Percentiles rank a stretch among this genome's conserved stretches.
phyloP scores from a whole-genome alignment of 2,113 vertebrate species.

The Channa argus region DNA sequence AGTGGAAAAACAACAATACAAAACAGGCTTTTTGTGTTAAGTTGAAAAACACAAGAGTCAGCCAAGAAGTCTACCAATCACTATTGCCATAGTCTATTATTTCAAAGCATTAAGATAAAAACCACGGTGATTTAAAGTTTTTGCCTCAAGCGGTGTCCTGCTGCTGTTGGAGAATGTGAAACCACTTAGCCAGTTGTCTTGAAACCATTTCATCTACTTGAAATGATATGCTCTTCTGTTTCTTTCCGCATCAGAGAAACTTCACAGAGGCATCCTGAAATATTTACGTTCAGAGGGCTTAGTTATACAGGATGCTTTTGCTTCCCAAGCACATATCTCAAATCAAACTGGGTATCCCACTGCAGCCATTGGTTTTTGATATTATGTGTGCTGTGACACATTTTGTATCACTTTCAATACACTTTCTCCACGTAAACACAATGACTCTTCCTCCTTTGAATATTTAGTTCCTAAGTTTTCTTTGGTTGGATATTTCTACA shows the following conservation, averaged over 20 bases:
- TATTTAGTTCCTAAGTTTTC: slow-evolving; percentile 25
- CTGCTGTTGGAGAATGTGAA: slow-evolving; percentile 60
- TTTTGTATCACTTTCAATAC: slow-evolving; percentile 38
- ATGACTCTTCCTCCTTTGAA: slow-evolving; percentile 32
- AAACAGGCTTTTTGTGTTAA: slow-evolving; percentile 28
- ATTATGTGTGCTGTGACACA: neutral
- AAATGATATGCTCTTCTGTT: slow-evolving; percentile 19
- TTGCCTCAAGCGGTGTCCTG: slow-evolving; percentile 49
- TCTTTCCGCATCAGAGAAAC: slow-evolving; percentile 36
- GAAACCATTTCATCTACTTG: slow-evolving; percentile 44
- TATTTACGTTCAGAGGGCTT: slow-evolving; percentile 12
- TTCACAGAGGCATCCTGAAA: slow-evolving; percentile 39
- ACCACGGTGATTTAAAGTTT: slow-evolving; percentile 43
- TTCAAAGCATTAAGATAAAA: slow-evolving; percentile 59
- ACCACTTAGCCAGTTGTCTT: slow-evolving; percentile 54
- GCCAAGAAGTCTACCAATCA: slow-evolving; percentile 16
- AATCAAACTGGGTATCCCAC: slow-evolving; percentile 21
- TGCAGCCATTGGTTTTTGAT: slow-evolving; percentile 14
- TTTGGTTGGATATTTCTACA: slow-evolving; percentile 24
- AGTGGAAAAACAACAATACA: neutral
- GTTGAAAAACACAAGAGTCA: slow-evolving; percentile 18
- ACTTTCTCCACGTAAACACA: slow-evolving; percentile 43
- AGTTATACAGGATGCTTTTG: slow-evolving; percentile 32
- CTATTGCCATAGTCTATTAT: slow-evolving; percentile 48
- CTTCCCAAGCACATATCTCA: slow-evolving; percentile 44